Percentiles rank a stretch among this genome's conserved stretches.
Evolutionary conservation across 2,888 invertebrate species (phyloP).

Genomic region (Psylliodes chrysocephalus): DNA sequence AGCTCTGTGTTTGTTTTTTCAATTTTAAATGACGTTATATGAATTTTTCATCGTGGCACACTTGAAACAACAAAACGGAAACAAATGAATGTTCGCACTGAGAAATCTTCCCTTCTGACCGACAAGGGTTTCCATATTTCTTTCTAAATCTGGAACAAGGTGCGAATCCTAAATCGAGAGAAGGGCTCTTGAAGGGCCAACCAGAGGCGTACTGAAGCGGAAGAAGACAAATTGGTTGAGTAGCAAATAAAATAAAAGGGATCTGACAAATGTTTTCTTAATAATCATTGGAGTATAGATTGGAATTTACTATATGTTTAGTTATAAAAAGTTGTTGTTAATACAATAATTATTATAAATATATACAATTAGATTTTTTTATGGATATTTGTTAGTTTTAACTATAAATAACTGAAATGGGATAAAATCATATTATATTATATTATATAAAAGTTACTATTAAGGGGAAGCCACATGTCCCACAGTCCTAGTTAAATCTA

Average conservation of each 20-base stretch:
- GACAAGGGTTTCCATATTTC: conserved; percentile 30
- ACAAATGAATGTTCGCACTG: conserved; percentile 30
- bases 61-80: conserved; percentile 25
- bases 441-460: no score
- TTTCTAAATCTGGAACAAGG: conserved; percentile 28
- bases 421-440: no score
- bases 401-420: no score
- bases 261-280: background rate
- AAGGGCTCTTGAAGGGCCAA: conserved; percentile 1
- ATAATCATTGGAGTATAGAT: no score
- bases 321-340: no score
- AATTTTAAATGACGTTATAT: conserved; percentile 18
- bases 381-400: no score
- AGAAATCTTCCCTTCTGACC: conserved; percentile 22
- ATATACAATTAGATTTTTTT: no score
- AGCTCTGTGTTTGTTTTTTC: conserved; percentile 5
- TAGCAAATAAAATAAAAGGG: background rate
- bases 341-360: no score
- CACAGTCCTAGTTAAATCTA: no score
- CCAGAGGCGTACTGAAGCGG: conserved; percentile 3
- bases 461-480: no score
- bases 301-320: no score
- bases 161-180: conserved; percentile 22
- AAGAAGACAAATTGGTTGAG: background rate
- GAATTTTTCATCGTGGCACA: conserved; percentile 30